Conservation (phyloP, 37 sponge, comb jelly and placozoan genomes). For the Amphimedon queenslandica region DNA sequence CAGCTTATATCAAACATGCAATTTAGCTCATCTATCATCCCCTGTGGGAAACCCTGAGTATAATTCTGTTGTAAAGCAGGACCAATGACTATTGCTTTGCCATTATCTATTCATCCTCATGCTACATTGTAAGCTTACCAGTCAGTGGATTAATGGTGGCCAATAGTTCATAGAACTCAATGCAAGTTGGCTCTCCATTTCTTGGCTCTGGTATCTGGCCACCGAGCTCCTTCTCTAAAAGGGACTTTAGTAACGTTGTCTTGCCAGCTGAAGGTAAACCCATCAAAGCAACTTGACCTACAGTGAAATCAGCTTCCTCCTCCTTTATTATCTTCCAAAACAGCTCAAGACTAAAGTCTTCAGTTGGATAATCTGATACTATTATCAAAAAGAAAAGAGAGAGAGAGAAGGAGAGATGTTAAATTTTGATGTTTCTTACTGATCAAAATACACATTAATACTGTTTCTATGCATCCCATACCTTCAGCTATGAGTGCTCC, state of each 20-base stretch:
- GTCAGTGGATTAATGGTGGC: neutral
- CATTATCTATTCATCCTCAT: too few relatives aligned
- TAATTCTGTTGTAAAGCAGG: too few relatives aligned
- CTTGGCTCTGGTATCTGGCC: neutral
- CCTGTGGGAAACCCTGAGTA: too few relatives aligned
- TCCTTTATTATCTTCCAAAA: neutral
- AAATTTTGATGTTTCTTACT: too few relatives aligned
- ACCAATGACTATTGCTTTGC: too few relatives aligned
- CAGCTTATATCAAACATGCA: too few relatives aligned
- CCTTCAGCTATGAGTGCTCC: too few relatives aligned
- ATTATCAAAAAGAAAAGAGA: too few relatives aligned
- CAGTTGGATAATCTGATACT: slow-evolving; percentile 3
- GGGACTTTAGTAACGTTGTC: neutral
- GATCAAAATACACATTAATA: too few relatives aligned
- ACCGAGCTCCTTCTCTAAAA: neutral
- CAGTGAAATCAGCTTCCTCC: neutral
- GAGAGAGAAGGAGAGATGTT: too few relatives aligned
- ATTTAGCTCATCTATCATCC: too few relatives aligned
- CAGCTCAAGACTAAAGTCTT: neutral
- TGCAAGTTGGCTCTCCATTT: neutral
- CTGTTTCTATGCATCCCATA: too few relatives aligned
- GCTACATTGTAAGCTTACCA: neutral
- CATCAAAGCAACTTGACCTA: neutral
- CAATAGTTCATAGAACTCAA: neutral
- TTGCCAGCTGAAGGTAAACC: neutral